Conservation (phyloP, 2,888 invertebrate species). For the Drosophila flavopinicola region DNA sequence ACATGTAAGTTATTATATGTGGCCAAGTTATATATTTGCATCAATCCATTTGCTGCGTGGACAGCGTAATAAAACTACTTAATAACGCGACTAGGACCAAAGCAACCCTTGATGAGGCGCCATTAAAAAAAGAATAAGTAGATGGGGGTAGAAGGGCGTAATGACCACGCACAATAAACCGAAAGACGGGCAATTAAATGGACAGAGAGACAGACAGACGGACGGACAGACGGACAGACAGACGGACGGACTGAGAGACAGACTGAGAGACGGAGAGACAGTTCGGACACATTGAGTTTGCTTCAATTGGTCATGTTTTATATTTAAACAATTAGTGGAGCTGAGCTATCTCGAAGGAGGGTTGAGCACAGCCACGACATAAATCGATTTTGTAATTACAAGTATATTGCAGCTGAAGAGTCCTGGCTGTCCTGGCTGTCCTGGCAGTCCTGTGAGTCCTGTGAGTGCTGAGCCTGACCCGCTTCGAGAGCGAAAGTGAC, state of each 20-base stretch:
- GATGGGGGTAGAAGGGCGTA: constrained; percentile 38
- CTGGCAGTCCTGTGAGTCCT: constrained; percentile 16
- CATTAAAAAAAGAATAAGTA: constrained; percentile 43
- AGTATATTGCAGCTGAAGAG: constrained; percentile 56
- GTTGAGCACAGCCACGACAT: constrained; percentile 50
- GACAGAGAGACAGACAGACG: constrained; percentile 25
- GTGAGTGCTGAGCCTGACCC: constrained; percentile 33
- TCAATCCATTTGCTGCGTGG: constrained; percentile 30
- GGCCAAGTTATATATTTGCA: constrained; percentile 38
- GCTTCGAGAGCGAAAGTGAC: constrained; percentile 66
- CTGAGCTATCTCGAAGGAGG: constrained; percentile 20
- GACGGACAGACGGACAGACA: constrained; percentile 20
- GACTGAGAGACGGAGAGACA: constrained; percentile 26
- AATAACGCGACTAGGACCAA: constrained; percentile 17
- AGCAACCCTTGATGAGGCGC: constrained; percentile 49
- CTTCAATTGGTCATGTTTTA: constrained; percentile 48
- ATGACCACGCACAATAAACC: constrained; percentile 73
- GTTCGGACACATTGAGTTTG: constrained; percentile 13
- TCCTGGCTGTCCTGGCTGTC: constrained; percentile 11
- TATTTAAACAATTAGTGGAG: constrained; percentile 54
- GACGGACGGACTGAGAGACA: constrained; percentile 38
- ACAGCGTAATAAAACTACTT: constrained; percentile 30
- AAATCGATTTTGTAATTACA: constrained; percentile 77
- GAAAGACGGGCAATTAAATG: constrained; percentile 45
- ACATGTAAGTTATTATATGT: constrained; percentile 46